Evolutionary conservation across 1,140 invertebrate genomes (phyloP).

Genomic region (Sminthurides bifidus): DNA sequence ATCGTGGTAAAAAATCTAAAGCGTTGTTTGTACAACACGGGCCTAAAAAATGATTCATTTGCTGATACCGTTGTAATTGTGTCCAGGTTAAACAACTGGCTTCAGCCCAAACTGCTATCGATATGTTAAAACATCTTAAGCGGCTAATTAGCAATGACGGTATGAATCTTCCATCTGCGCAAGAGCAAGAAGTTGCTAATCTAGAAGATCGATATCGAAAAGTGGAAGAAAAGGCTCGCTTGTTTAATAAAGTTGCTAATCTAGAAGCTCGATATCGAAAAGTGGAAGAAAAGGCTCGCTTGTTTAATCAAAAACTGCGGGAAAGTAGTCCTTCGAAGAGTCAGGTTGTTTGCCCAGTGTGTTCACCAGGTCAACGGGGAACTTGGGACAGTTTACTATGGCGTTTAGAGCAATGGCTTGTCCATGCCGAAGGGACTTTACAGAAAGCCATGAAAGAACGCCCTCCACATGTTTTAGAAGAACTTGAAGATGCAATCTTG

Average conservation of each 20-base stretch:
- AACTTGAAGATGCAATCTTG: constrained; percentile 72
- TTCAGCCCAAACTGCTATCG: constrained; percentile 11
- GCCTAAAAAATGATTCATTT: no score
- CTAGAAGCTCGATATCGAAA: background rate
- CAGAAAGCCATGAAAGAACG: constrained; percentile 45
- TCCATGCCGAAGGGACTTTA: constrained; percentile 71
- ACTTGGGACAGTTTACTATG: constrained; percentile 59
- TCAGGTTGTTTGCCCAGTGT: constrained; percentile 23
- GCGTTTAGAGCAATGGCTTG: constrained; percentile 78
- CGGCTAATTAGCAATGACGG: constrained; percentile 7
- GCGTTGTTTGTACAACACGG: no score
- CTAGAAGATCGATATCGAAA: background rate
- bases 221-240: constrained; percentile 56
- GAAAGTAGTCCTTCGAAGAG: constrained; percentile 43
- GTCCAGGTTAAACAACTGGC: no score
- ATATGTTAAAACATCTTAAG: constrained; percentile 10
- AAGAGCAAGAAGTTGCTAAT: constrained; percentile 9
- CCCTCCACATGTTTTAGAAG: constrained; percentile 62
- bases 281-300: constrained; percentile 58
- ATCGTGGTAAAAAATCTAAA: no score
- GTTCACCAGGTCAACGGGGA: constrained; percentile 60
- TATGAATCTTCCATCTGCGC: constrained; percentile 1
- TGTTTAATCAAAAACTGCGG: constrained; percentile 57
- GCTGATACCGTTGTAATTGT: no score
- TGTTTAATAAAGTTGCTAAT: constrained; percentile 13